Percentiles rank a stretch among this genome's conserved stretches.
Evolutionary conservation across 2,797 vertebrate genomes (phyloP).

Genomic region (Huso huso): DNA sequence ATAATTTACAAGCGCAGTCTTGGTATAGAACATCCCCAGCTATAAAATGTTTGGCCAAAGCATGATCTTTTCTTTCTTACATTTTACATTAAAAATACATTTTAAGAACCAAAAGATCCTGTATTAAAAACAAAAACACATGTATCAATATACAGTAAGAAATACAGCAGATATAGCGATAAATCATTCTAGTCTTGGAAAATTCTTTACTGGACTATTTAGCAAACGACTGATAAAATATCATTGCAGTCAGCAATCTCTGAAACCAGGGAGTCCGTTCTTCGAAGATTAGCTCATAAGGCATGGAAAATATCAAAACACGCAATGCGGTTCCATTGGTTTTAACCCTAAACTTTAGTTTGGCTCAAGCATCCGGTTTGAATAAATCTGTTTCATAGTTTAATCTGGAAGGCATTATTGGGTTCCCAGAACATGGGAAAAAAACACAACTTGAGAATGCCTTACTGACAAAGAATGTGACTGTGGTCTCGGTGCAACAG

Average conservation of each 20-base stretch:
- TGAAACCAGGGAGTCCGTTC: slow-evolving; percentile 9
- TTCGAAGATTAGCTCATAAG: slow-evolving; percentile 37
- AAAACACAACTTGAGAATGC: slow-evolving; percentile 57
- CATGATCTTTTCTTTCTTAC: neutral
- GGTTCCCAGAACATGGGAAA: slow-evolving; percentile 66
- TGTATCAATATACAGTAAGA: no score
- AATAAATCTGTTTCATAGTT: slow-evolving; percentile 27
- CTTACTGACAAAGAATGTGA: slow-evolving; percentile 32
- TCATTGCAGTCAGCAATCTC: slow-evolving; percentile 1
- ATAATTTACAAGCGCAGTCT: no score
- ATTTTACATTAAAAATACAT: neutral
- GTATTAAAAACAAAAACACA: neutral
- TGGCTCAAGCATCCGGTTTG: slow-evolving; percentile 25
- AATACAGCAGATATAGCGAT: no score
- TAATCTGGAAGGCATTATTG: slow-evolving; percentile 62
- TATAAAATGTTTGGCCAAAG: no score
- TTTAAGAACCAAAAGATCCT: neutral
- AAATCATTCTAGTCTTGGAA: neutral
- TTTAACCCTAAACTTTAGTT: slow-evolving; percentile 45
- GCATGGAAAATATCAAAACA: slow-evolving; percentile 47
- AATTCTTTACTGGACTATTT: neutral
- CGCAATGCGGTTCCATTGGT: slow-evolving; percentile 38
- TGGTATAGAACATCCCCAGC: no score
- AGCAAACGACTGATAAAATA: slow-evolving; percentile 3
- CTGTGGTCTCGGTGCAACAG: slow-evolving; percentile 39